These are phyloP conservation scores for Anodontia alba DNA, from an alignment of 2,888 invertebrate genomes.

Conservation along the genomic window DNA sequence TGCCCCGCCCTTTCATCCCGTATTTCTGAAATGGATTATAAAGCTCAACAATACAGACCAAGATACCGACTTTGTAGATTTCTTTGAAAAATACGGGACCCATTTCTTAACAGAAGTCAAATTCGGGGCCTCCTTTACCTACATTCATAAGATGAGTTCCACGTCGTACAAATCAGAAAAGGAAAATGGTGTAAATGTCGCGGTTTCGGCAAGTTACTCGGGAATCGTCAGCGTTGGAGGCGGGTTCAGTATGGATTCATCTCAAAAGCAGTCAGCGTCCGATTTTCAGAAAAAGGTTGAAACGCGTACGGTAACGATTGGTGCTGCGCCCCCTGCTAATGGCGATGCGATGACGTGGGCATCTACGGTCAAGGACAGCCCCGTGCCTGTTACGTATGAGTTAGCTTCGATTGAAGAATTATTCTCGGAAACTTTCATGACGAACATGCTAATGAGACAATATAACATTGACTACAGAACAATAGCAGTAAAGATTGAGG, in stretches of 20 bases:
- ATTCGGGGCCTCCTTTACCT: conserved; percentile 49
- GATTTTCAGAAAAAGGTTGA: conserved; percentile 28
- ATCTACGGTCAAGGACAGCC: conserved; percentile 34
- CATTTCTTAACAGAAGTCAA: conserved; percentile 37
- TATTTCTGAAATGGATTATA: conserved; percentile 33
- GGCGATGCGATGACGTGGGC: conserved; percentile 42
- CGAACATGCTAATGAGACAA: not conserved
- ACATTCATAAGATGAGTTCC: conserved; percentile 43
- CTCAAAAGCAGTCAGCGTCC: conserved; percentile 16
- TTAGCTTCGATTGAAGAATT: conserved; percentile 33
- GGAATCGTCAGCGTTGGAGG: conserved; percentile 19
- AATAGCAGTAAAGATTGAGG: not conserved
- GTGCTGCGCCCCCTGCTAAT: conserved; percentile 37
- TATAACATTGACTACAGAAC: not conserved
- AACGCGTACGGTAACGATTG: conserved; percentile 33
- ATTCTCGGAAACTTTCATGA: conserved; percentile 37
- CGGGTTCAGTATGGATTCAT: conserved; percentile 13
- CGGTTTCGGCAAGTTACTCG: conserved; percentile 40
- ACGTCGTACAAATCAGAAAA: conserved; percentile 12
- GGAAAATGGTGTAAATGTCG: conserved; percentile 27
- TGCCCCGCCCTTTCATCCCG: conserved; percentile 27
- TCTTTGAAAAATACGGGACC: conserved; percentile 46
- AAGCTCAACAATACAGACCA: conserved; percentile 19
- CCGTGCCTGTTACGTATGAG: conserved; percentile 30
- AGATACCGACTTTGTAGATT: conserved; percentile 21